These are phyloP conservation scores for Perithous albicinctus DNA, from an alignment of 2,888 invertebrate genomes.

Conservation along the genomic window DNA sequence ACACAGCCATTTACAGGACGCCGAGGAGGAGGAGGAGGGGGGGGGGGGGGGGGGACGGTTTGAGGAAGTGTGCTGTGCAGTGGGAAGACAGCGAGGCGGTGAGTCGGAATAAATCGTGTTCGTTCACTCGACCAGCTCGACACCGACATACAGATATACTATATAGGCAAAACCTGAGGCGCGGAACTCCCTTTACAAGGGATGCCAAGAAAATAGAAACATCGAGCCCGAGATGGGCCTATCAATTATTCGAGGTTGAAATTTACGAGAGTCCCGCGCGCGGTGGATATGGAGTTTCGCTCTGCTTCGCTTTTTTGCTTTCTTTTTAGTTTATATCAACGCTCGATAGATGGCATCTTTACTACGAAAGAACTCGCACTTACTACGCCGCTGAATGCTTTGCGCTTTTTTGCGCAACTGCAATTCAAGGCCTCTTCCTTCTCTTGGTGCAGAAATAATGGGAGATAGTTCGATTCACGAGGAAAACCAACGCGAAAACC, in stretches of 20 bases:
- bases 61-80: constrained; percentile 41
- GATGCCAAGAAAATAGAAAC: constrained; percentile 82
- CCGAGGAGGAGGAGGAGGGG: too few relatives aligned
- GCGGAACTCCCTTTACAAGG: constrained; percentile 77
- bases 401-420: not conserved
- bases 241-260: constrained; percentile 83
- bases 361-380: constrained; percentile 63
- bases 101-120: constrained; percentile 83
- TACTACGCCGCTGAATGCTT: constrained; percentile 9
- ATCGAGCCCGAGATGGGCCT: constrained; percentile 80
- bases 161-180: not conserved
- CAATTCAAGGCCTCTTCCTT: constrained; percentile 15
- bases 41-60: too few relatives aligned
- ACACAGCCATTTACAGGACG: constrained; percentile 65
- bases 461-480: constrained; percentile 11
- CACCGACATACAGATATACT: constrained; percentile 6
- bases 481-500: constrained; percentile 20
- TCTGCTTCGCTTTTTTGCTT: not conserved
- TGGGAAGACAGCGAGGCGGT: constrained; percentile 77
- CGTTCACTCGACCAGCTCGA: constrained; percentile 26
- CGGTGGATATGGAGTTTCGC: not conserved
- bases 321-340: constrained; percentile 50
- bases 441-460: not conserved
- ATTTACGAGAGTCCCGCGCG: constrained; percentile 76
- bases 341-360: constrained; percentile 80